Evolutionary conservation across 2,113 vertebrate species (phyloP).

Genomic region (Galeopterus variegatus): DNA sequence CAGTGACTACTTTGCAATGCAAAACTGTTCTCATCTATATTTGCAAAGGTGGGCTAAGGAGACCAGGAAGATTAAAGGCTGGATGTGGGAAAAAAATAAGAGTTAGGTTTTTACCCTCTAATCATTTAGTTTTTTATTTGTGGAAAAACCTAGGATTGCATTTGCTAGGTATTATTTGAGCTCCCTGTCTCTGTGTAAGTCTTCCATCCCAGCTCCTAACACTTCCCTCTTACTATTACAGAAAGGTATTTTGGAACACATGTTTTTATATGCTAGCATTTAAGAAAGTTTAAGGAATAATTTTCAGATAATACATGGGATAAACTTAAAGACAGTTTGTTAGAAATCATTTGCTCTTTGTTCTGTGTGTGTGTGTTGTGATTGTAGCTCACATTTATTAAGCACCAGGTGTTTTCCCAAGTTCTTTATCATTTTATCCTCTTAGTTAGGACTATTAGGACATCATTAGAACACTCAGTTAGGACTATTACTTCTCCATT

Average conservation of each 20-base stretch:
- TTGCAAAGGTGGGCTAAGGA: constrained; percentile 17
- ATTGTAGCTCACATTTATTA: background rate
- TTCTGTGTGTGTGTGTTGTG: background rate
- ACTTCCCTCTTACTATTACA: background rate
- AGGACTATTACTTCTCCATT: background rate
- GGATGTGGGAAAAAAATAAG: constrained; percentile 30
- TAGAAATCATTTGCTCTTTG: constrained; percentile 16
- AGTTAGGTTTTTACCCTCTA: constrained; percentile 36
- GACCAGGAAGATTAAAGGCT: constrained; percentile 8
- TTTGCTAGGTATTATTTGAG: constrained; percentile 14
- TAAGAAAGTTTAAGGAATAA: constrained; percentile 18
- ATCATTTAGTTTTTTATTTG: background rate
- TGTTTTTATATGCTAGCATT: background rate
- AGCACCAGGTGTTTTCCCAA: background rate
- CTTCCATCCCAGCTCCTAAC: background rate
- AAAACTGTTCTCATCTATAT: constrained; percentile 45
- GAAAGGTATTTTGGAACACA: background rate
- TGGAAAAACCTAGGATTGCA: background rate
- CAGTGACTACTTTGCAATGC: constrained; percentile 58
- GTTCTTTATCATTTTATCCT: constrained; percentile 4
- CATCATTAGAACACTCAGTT: background rate
- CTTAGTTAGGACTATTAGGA: background rate
- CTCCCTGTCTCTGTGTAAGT: background rate
- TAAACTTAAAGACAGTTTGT: background rate
- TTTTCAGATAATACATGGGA: background rate